A percentile compares a stretch with the other conserved stretches of the same genome.
Conservation (phyloP, 2,888 invertebrate genomes). For the Acrobasis suavella region DNA sequence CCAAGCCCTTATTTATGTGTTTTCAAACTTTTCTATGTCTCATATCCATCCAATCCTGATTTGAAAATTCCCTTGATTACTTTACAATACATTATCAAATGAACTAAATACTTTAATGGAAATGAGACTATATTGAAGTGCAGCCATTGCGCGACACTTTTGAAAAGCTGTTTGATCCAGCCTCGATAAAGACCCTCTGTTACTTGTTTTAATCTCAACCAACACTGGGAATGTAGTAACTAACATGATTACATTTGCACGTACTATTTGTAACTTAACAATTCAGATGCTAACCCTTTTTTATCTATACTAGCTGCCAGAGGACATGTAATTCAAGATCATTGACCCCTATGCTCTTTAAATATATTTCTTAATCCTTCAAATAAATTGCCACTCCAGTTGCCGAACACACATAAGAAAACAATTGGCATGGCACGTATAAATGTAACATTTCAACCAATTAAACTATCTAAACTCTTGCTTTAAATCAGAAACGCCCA, state of each 20-base stretch:
- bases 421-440: too few relatives aligned
- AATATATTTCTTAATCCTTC: too few relatives aligned
- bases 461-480: too few relatives aligned
- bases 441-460: too few relatives aligned
- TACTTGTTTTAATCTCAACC: slow-evolving; percentile 60
- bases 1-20: background rate
- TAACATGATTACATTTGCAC: slow-evolving; percentile 48
- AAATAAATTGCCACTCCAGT: too few relatives aligned
- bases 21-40: background rate
- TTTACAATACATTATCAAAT: background rate
- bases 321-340: too few relatives aligned
- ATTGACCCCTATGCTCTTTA: too few relatives aligned
- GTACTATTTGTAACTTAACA: slow-evolving; percentile 23
- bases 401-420: too few relatives aligned
- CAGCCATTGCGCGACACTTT: slow-evolving; percentile 7
- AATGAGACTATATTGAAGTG: background rate
- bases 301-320: too few relatives aligned
- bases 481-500: too few relatives aligned
- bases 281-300: slow-evolving; percentile 26
- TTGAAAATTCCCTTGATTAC: background rate
- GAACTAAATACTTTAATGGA: background rate
- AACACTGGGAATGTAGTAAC: slow-evolving; percentile 63
- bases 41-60: background rate
- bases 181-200: slow-evolving; percentile 78
- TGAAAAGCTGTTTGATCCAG: slow-evolving; percentile 47